These are phyloP conservation scores for Sipha flava DNA, from an alignment of 1,140 invertebrate species.

Conservation along the genomic window DNA sequence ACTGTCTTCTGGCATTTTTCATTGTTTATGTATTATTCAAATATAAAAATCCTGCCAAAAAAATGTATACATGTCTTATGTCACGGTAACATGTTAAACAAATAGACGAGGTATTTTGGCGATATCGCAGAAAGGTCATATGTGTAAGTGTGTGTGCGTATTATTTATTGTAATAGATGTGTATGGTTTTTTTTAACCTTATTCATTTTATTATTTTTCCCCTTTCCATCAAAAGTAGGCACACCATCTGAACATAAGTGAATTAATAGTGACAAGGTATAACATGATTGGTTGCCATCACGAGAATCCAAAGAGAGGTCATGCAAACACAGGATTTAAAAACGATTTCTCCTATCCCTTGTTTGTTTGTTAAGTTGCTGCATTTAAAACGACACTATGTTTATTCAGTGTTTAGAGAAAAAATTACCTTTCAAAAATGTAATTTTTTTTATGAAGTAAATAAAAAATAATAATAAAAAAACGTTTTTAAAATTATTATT, in stretches of 20 bases:
- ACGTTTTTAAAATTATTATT: not conserved
- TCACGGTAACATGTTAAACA: conserved; percentile 15
- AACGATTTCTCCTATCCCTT: not conserved
- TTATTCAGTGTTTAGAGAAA: not conserved
- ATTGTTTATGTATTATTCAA: conserved; percentile 7
- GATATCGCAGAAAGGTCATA: conserved; percentile 31
- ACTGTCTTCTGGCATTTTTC: not conserved
- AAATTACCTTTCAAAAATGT: not conserved
- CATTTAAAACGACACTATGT: conserved; percentile 12
- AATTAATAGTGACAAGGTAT: conserved; percentile 30
- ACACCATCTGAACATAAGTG: conserved; percentile 9
- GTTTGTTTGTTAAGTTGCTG: conserved; percentile 5
- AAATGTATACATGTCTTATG: conserved; percentile 13
- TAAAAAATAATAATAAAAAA: not conserved
- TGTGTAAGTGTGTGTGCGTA: conserved; percentile 3
- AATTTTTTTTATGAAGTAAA: not conserved
- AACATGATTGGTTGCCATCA: conserved; percentile 26
- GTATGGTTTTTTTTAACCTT: conserved; percentile 14
- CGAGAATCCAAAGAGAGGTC: conserved; percentile 1
- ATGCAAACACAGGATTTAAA: conserved; percentile 25
- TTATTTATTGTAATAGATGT: not conserved
- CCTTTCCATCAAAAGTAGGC: conserved; percentile 14
- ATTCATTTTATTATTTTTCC: conserved; percentile 25
- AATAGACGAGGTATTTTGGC: conserved; percentile 17
- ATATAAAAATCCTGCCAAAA: not conserved